These are phyloP conservation scores for Rhodophaea formosa DNA, from an alignment of 2,888 invertebrate species.

Conservation along the genomic window DNA sequence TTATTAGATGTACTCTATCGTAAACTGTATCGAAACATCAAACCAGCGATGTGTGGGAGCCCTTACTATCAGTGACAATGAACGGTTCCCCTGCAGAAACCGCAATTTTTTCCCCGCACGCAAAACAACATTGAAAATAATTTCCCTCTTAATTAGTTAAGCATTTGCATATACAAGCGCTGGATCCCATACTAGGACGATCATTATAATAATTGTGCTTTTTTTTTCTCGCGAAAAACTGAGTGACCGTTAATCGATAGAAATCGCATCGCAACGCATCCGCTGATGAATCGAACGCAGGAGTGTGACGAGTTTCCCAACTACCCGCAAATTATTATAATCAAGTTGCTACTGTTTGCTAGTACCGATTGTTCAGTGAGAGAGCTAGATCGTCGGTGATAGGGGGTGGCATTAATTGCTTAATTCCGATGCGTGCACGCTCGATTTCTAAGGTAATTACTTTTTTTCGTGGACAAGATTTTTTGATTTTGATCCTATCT, in stretches of 20 bases:
- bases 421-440: constrained; percentile 74
- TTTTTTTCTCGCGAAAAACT: constrained; percentile 73
- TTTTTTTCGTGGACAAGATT: constrained; percentile 65
- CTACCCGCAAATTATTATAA: constrained; percentile 64
- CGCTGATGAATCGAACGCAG: constrained; percentile 75
- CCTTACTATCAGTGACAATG: constrained; percentile 50
- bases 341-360: constrained; percentile 61
- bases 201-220: constrained; percentile 75
- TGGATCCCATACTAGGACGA: constrained; percentile 73
- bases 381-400: constrained; percentile 72
- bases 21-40: no score
- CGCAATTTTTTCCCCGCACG: constrained; percentile 57
- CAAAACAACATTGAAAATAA: constrained; percentile 65
- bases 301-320: constrained; percentile 68
- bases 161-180: constrained; percentile 73
- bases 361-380: constrained; percentile 64
- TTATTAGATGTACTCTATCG: no score
- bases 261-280: constrained; percentile 72
- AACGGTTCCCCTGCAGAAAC: constrained; percentile 48
- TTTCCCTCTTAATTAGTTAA: constrained; percentile 74
- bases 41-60: background rate
- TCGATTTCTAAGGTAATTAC: constrained; percentile 75
- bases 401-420: constrained; percentile 70
- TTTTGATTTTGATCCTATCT: constrained; percentile 57
- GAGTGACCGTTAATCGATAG: constrained; percentile 71